Evolutionary conservation across 2,797 vertebrate species (phyloP).

Genomic region (Ceryle rudis): DNA sequence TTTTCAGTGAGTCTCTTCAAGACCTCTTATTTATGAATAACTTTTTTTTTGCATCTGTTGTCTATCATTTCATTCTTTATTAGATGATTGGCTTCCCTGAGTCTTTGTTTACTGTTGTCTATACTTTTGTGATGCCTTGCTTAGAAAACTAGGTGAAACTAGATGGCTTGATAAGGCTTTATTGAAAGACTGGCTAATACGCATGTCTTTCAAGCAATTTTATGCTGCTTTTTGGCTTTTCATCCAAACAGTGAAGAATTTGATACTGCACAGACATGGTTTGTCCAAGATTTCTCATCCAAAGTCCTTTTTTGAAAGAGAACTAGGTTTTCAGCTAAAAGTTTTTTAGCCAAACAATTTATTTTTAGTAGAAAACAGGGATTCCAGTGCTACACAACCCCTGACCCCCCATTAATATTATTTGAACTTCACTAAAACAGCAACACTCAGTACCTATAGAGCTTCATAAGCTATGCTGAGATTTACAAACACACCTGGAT

Average conservation of each 20-base stretch:
- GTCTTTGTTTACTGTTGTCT: neutral
- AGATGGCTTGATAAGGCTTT: neutral
- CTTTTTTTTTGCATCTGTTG: neutral
- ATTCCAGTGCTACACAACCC: neutral
- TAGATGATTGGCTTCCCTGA: neutral
- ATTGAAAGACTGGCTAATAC: neutral
- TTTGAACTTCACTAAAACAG: neutral
- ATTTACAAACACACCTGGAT: neutral
- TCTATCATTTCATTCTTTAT: neutral
- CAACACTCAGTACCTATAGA: neutral
- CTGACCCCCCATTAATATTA: fast-evolving
- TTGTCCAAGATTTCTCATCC: neutral
- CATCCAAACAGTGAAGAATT: neutral
- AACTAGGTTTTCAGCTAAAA: neutral
- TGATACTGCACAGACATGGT: neutral
- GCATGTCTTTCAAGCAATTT: neutral
- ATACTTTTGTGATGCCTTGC: neutral
- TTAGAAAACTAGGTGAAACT: neutral
- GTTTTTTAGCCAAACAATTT: neutral
- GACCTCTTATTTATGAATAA: neutral
- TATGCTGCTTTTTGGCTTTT: neutral
- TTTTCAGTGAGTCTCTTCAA: neutral
- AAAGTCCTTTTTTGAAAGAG: neutral
- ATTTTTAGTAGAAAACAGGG: neutral
- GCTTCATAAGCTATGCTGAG: neutral